Percentiles rank a stretch among this genome's conserved stretches.
These are phyloP conservation scores for Xylophagus ater DNA, from an alignment of 2,888 invertebrate genomes.

Conservation along the genomic window DNA sequence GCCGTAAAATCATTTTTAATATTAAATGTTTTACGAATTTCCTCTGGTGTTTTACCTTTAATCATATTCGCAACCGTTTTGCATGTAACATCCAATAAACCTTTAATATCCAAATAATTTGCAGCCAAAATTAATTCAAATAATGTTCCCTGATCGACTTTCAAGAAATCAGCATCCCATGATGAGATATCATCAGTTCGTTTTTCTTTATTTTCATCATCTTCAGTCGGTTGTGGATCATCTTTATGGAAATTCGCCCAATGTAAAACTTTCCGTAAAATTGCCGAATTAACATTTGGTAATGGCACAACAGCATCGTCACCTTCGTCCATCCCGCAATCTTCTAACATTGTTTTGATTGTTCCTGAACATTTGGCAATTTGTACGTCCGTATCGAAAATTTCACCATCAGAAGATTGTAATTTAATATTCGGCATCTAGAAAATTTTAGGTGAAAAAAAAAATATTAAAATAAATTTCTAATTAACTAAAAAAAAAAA, in stretches of 20 bases:
- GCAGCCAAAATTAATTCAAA: conserved; percentile 95
- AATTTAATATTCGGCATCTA: conserved; percentile 91
- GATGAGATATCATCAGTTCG: conserved; percentile 98
- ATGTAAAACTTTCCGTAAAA: conserved; percentile 85
- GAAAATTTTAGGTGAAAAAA: conserved; percentile 10
- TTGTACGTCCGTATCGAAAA: conserved; percentile 92
- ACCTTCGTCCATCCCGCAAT: conserved; percentile 81
- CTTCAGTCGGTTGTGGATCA: conserved; percentile 91
- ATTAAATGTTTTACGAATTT: conserved; percentile 92
- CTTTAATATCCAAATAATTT: conserved; percentile 93
- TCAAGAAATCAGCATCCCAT: conserved; percentile 98
- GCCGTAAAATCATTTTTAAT: conserved; percentile 95
- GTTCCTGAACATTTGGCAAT: conserved; percentile 97
- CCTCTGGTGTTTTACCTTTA: conserved; percentile 95
- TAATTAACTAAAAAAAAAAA: too few relatives aligned
- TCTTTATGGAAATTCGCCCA: conserved; percentile 93
- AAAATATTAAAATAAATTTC: too few relatives aligned
- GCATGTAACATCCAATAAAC: conserved; percentile 92
- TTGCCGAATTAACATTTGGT: conserved; percentile 95
- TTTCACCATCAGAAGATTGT: conserved; percentile 90
- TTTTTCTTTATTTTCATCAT: conserved; percentile 95
- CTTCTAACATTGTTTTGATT: conserved; percentile 96
- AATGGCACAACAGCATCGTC: conserved; percentile 92
- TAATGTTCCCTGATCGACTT: conserved; percentile 94
- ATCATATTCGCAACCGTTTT: conserved; percentile 99